Evolutionary conservation across 2,797 vertebrate species (phyloP), one percentile per base, ranked within the genome.

Genomic region (Furcifer pardalis): DNA sequence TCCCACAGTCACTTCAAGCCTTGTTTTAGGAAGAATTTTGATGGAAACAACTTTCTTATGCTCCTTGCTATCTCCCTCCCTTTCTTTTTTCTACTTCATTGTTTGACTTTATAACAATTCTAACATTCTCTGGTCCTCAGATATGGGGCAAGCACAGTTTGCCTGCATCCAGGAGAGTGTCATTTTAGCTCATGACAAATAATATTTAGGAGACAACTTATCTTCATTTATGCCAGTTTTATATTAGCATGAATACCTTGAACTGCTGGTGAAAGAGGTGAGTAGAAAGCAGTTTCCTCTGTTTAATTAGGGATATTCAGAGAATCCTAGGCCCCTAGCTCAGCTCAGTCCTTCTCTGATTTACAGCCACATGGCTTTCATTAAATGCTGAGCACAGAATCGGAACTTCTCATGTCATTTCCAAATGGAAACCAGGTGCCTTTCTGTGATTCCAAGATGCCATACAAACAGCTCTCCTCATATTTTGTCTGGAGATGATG

Each of bases 341-440:
- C 9, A 85, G 44, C 77, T 9, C 19, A 89, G 63, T 77, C 25
- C 88, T 88, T 82, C 73, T 89, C 84, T 72, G 66, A 82, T 86
- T 91, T 93, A 91, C 68, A 84, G 76, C 65, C 86, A 92, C 84
- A 84, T 5, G 42, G 86, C 87, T 91, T 92, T 91, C 7, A 91
- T 90, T 86, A 93, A 81, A 91, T 87, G 91, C 84, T 88, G 86
- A 90, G 87, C 78, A 89, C 65, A 89, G 65, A 77, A 91, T 89
- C 78, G 87, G 85, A 86, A 71, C 12, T 84, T 89, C 81, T 88
- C 72, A 88, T 87, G 85, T 89, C 13, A 89, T 86, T 88, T 91
- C 37, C 68, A 91, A 93, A 94, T 77, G 52, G 85, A 94, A 92
- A 84, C 75, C 92, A 93, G 85, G 84, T 93, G 89, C 71, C 84